Evolutionary conservation across 2,888 invertebrate species (phyloP).

Genomic region (Ferrisia virgata): DNA sequence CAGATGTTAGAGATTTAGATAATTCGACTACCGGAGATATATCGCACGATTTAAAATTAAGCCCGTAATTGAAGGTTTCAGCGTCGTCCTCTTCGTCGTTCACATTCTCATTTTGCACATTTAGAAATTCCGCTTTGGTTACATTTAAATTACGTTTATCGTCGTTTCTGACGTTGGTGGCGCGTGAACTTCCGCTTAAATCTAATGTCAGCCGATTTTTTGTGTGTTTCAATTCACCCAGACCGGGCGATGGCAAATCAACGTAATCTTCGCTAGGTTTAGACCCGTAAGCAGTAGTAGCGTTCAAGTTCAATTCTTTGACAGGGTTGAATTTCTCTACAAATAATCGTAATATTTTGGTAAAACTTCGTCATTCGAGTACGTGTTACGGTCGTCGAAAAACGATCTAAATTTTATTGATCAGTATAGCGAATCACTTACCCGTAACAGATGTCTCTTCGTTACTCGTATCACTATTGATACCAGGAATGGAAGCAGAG

Average conservation of each 20-base stretch:
- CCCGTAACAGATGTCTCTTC: background rate
- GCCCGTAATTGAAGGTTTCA: background rate
- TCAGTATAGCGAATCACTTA: too few species aligned
- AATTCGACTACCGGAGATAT: constrained; percentile 38
- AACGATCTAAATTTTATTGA: too few species aligned
- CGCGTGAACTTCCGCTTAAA: constrained; percentile 52
- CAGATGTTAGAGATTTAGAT: constrained; percentile 27
- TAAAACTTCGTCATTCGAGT: too few species aligned
- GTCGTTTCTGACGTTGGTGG: background rate
- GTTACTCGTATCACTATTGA: background rate
- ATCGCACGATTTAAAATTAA: constrained; percentile 37
- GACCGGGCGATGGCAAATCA: constrained; percentile 50
- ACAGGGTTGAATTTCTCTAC: background rate
- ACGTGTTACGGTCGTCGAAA: too few species aligned
- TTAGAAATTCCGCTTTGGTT: background rate
- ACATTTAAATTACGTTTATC: background rate
- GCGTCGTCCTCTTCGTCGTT: background rate
- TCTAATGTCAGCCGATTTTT: constrained; percentile 69
- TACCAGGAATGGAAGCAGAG: background rate
- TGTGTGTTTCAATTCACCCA: constrained; percentile 71
- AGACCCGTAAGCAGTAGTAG: background rate
- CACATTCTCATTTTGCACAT: background rate
- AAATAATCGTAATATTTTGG: background rate
- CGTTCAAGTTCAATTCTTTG: background rate
- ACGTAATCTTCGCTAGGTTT: background rate